Evolutionary conservation across 2,113 vertebrate species (phyloP).

Genomic region (Dascyllus trimaculatus): DNA sequence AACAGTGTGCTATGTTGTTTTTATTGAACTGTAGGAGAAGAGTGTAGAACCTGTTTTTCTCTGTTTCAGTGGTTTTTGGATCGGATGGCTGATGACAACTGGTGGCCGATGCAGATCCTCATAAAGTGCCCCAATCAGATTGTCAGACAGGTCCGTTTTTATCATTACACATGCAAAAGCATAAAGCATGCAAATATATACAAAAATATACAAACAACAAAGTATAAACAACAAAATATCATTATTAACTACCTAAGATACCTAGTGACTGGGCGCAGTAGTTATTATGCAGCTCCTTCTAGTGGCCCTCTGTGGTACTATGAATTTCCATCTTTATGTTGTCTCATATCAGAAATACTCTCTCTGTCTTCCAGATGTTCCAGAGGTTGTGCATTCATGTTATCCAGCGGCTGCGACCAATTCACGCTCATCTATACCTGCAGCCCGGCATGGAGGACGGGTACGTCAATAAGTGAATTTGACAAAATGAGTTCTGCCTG

Average conservation of each 20-base stretch:
- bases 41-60: not conserved
- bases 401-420: constrained; percentile 95
- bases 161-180: too few relatives aligned
- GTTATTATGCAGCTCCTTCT: too few relatives aligned
- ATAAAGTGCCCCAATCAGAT: constrained; percentile 99
- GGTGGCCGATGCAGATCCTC: constrained; percentile 99
- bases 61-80: constrained; percentile 96
- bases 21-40: too few relatives aligned
- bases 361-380: constrained; percentile 90
- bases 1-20: too few relatives aligned
- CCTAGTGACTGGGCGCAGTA: too few relatives aligned
- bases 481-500: too few relatives aligned
- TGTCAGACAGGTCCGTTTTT: constrained; percentile 91
- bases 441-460: constrained; percentile 99
- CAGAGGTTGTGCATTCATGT: constrained; percentile 98
- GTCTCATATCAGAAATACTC: not conserved
- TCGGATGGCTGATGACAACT: constrained; percentile 99
- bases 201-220: not conserved
- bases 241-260: too few relatives aligned
- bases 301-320: too few relatives aligned
- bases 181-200: too few relatives aligned
- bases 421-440: constrained; percentile 98
- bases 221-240: not conserved
- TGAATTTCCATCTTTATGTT: not conserved
- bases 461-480: constrained; percentile 75